Evolutionary conservation across 2,113 vertebrate genomes (phyloP).

Genomic region (Gymnorhina tibicen): DNA sequence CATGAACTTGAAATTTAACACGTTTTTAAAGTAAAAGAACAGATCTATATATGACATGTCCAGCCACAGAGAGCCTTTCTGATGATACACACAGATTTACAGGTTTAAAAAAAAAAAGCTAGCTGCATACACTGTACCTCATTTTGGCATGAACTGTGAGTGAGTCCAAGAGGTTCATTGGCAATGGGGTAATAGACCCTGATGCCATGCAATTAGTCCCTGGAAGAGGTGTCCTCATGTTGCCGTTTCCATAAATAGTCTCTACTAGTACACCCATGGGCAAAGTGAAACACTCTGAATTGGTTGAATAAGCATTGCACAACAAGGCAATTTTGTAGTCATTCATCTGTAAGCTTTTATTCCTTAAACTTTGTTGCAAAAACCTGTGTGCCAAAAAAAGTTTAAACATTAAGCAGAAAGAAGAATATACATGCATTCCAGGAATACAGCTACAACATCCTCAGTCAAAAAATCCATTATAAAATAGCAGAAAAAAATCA

Average conservation of each 20-base stretch:
- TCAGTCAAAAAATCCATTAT: neutral
- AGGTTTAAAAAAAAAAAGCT: neutral
- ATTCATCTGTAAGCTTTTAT: slow-evolving; percentile 94
- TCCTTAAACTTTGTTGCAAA: slow-evolving; percentile 94
- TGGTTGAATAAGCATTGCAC: slow-evolving; percentile 98
- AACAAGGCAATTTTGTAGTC: slow-evolving; percentile 98
- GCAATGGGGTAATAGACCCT: slow-evolving; percentile 89
- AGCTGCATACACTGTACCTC: slow-evolving; percentile 77
- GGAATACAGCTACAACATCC: neutral
- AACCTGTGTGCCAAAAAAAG: slow-evolving; percentile 76
- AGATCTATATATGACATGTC: neutral
- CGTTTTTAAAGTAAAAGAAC: neutral
- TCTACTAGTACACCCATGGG: slow-evolving; percentile 98
- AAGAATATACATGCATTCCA: neutral
- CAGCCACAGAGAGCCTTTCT: neutral
- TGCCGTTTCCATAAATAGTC: slow-evolving; percentile 96
- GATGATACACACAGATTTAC: neutral
- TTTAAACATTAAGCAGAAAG: neutral
- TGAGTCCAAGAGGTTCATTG: slow-evolving; percentile 97
- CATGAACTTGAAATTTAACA: neutral
- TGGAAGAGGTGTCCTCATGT: slow-evolving; percentile 88
- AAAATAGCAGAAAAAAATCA: neutral
- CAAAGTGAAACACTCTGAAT: slow-evolving; percentile 96
- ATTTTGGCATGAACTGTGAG: slow-evolving; percentile 98
- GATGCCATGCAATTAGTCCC: slow-evolving; percentile 94